A percentile compares a stretch with the other conserved stretches of the same genome.
These are phyloP conservation scores for Conopomorpha cramerella DNA, from an alignment of 1,140 invertebrate genomes.

Conservation along the genomic window DNA sequence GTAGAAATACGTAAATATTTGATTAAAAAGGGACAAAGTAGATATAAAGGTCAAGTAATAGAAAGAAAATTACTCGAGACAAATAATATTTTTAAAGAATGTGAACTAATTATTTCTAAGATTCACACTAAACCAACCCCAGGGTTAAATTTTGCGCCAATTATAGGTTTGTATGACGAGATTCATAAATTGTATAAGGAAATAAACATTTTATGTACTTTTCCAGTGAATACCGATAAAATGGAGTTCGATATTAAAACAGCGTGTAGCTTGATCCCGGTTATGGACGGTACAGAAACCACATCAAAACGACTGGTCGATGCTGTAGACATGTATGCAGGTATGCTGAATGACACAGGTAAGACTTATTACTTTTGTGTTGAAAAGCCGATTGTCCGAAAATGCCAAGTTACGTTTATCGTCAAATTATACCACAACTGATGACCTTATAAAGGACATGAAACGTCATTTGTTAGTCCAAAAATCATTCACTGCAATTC, in stretches of 20 bases:
- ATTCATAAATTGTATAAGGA: not conserved
- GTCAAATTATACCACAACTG: not conserved
- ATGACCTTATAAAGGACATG: not conserved
- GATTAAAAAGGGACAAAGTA: too few species aligned
- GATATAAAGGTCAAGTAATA: too few species aligned
- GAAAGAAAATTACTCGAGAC: too few species aligned
- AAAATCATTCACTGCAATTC: not conserved
- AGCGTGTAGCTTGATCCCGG: not conserved
- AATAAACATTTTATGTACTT: not conserved
- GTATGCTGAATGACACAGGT: not conserved
- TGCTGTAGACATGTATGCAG: not conserved
- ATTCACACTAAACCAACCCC: too few species aligned
- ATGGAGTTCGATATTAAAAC: not conserved
- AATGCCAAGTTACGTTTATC: not conserved
- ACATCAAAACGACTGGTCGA: not conserved
- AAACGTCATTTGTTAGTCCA: not conserved
- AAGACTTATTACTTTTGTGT: not conserved
- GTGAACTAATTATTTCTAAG: too few species aligned
- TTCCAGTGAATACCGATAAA: not conserved
- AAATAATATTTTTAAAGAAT: too few species aligned
- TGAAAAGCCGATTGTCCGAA: not conserved
- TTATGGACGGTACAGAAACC: not conserved
- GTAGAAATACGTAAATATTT: too few species aligned
- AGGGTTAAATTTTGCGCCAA: too few species aligned
- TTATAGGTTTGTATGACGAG: too few species aligned